Evolutionary conservation across 2,797 vertebrate species (phyloP), one percentile per base, ranked within the genome.

Genomic region (Mallotus villosus): DNA sequence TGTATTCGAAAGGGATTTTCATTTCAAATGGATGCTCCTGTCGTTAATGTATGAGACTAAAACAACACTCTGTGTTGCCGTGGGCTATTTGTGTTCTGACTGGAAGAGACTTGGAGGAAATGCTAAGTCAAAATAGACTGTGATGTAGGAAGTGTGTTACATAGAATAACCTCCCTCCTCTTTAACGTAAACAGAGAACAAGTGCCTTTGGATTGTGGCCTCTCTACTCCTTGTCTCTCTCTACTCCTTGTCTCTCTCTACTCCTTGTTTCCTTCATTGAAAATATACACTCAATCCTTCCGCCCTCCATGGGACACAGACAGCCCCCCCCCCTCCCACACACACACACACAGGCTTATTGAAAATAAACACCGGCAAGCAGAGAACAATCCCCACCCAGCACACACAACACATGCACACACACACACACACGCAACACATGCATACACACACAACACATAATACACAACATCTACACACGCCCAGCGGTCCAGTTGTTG

Each of bases 131-230:
- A 62, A 25, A 12, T 32, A 78, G 78, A 78, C 87, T 81, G 85
- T 75, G 81, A 86, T 82, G 79, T 81, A 86, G 84, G 79, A 87
- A 86, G 77, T 76, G 76, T 49, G 81, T 88, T 87, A 85, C 77
- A 60, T 85, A 84, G 89, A 82, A 72, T 75, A 14, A 34, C 17
- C 46, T 76, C 74, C 73, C 73, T 83, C 76, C 80, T 84, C 81
- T 63, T 67, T 5, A 78, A 77, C 16, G 59, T 85, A 79, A 88
- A 84, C 73, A 74, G 53, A 24, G n/a, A 73, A 80, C 63, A 63
- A 12, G 65, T 72, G 68, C 61, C 67, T 77, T 24, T 73, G 32
- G 71, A 70, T 65, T 49, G 14, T 53, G 19, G 22, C 2, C 17
- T n/a, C n/a, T 32, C 19, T 46, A 37, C 66, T 25, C 79, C 73